Percentiles rank a stretch among this genome's conserved stretches.
Conservation (phyloP, 2,888 invertebrate genomes). For the Petrophora chlorosata region DNA sequence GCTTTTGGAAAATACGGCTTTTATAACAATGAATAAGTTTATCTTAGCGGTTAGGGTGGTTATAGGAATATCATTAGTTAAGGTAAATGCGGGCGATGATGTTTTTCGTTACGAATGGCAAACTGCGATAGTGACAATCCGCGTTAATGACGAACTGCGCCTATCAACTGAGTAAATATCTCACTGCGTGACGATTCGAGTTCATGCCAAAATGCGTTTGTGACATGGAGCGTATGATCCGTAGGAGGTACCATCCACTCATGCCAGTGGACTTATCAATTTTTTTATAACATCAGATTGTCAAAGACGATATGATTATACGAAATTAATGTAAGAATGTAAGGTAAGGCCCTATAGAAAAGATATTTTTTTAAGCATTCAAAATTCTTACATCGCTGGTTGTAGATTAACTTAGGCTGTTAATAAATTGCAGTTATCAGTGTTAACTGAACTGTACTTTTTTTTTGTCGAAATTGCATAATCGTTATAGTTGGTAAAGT, state of each 20-base stretch:
- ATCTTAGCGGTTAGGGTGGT: too few relatives aligned
- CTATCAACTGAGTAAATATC: too few relatives aligned
- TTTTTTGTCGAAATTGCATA: conserved; percentile 71
- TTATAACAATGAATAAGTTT: too few relatives aligned
- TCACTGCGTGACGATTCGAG: too few relatives aligned
- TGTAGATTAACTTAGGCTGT: conserved; percentile 62
- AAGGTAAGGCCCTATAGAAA: conserved; percentile 82
- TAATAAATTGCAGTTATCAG: conserved; percentile 39
- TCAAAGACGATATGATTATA: conserved; percentile 81
- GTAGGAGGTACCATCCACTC: conserved; percentile 55
- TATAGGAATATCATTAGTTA: too few relatives aligned
- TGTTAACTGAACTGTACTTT: conserved; percentile 53
- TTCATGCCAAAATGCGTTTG: too few relatives aligned
- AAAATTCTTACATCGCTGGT: conserved; percentile 72
- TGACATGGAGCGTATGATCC: too few relatives aligned
- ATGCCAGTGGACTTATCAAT: conserved; percentile 64
- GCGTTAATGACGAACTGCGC: too few relatives aligned
- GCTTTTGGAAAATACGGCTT: too few relatives aligned
- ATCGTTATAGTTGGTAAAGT: conserved; percentile 77
- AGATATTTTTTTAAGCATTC: conserved; percentile 83
- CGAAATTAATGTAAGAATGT: conserved; percentile 79
- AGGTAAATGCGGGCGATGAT: too few relatives aligned
- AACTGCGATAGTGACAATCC: too few relatives aligned
- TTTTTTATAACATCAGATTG: conserved; percentile 73
- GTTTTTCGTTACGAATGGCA: too few relatives aligned